phyloP scores from a whole-genome alignment of 2,797 vertebrate species.

The Prunella strophiata region DNA sequence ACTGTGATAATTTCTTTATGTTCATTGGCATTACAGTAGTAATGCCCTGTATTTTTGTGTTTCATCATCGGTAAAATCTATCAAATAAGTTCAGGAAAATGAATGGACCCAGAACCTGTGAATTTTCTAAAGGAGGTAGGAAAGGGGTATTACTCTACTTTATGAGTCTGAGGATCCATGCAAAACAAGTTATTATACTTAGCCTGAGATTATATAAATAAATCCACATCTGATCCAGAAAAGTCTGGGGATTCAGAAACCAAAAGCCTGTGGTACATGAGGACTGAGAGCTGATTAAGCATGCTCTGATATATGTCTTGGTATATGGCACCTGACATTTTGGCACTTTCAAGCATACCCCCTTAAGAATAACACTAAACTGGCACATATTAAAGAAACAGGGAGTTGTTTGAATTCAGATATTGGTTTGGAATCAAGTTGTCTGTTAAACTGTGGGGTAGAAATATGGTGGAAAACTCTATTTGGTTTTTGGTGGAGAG shows the following conservation, averaged over 20 bases:
- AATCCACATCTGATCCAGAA: neutral
- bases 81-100: neutral
- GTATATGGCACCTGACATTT: neutral
- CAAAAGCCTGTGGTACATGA: rapidly evolving
- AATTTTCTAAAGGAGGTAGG: neutral
- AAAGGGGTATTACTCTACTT: neutral
- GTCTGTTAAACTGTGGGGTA: neutral
- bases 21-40: neutral
- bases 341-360: neutral
- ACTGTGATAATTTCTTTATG: neutral
- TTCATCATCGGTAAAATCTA: neutral
- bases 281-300: neutral
- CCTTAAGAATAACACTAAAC: neutral
- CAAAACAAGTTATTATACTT: neutral
- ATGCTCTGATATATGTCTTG: neutral
- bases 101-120: neutral
- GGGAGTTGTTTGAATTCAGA: neutral
- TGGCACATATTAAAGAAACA: neutral
- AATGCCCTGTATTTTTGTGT: neutral
- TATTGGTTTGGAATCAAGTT: neutral
- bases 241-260: neutral
- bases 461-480: neutral
- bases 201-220: neutral
- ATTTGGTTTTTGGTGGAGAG: neutral
- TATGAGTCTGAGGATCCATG: neutral